These are phyloP conservation scores for Pelecanus crispus DNA, from an alignment of 2,113 vertebrate genomes.

Conservation along the genomic window DNA sequence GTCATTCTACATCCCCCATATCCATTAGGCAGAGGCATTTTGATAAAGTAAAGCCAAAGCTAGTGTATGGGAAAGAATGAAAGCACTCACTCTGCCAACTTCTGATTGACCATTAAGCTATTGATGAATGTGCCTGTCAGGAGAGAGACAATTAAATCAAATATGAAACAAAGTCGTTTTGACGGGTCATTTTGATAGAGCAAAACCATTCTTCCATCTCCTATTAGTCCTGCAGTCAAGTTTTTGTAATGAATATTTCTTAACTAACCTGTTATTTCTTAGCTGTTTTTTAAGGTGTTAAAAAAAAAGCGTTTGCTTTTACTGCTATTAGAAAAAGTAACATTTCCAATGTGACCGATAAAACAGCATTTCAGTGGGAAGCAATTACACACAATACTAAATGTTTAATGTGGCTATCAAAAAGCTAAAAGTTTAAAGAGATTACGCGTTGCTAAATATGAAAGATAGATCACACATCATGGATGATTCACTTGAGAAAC, in stretches of 20 bases:
- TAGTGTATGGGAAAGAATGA: conserved; percentile 93
- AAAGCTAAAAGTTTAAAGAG: conserved; percentile 45
- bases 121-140: conserved; percentile 99
- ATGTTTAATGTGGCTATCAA: conserved; percentile 34
- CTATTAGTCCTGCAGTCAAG: conserved; percentile 87
- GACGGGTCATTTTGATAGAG: conserved; percentile 96
- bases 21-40: conserved; percentile 98
- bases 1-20: conserved; percentile 74
- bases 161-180: conserved; percentile 99
- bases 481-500: conserved; percentile 21
- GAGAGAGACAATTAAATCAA: conserved; percentile 99
- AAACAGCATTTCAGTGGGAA: conserved; percentile 46
- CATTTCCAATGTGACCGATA: conserved; percentile 18
- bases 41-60: conserved; percentile 92
- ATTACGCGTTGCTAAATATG: conserved; percentile 55
- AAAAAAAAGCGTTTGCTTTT: conserved; percentile 21
- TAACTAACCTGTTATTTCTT: conserved; percentile 75
- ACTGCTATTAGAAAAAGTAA: conserved; percentile 18
- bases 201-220: conserved; percentile 91
- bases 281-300: conserved; percentile 59
- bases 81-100: conserved; percentile 94
- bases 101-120: conserved; percentile 99
- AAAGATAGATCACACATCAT: conserved; percentile 10
- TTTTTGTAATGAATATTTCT: conserved; percentile 80
- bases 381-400: conserved; percentile 35